Percentiles rank a stretch among this genome's conserved stretches.
Conservation (phyloP, 2,113 vertebrate species). For the Canis aureus region DNA sequence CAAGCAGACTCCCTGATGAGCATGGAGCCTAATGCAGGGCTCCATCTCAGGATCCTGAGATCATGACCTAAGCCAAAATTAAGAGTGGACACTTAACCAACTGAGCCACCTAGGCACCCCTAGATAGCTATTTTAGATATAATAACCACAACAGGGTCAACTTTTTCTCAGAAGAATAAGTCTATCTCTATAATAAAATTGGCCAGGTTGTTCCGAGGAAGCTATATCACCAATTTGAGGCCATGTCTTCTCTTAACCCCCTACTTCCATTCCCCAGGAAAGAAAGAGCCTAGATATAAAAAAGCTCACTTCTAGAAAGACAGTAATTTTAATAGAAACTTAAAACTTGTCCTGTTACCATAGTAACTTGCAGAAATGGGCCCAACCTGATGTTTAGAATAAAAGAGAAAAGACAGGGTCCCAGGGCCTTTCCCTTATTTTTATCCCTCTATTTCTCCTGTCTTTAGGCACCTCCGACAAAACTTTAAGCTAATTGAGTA, state of each 20-base stretch:
- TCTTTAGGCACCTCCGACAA: not conserved
- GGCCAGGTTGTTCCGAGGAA: not conserved
- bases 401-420: not conserved
- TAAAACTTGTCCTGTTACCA: not conserved
- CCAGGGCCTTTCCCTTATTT: not conserved
- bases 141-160: not conserved
- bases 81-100: too few relatives aligned
- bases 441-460: not conserved
- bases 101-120: not conserved
- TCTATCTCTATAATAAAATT: not conserved
- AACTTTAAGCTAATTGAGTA: not conserved
- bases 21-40: not conserved
- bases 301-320: constrained; percentile 1
- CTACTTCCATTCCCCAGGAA: not conserved
- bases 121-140: not conserved
- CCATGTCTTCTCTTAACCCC: not conserved
- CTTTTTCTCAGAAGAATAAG: constrained; percentile 5
- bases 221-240: not conserved
- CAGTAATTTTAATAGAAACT: constrained; percentile 34
- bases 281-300: not conserved
- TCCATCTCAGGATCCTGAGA: not conserved
- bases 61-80: not conserved
- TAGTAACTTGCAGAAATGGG: constrained; percentile 7
- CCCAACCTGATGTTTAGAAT: not conserved
- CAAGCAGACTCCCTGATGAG: not conserved